Base-by-base conservation (phyloP, 2,797 vertebrate genomes). In the Xenopus petersii region DNA sequence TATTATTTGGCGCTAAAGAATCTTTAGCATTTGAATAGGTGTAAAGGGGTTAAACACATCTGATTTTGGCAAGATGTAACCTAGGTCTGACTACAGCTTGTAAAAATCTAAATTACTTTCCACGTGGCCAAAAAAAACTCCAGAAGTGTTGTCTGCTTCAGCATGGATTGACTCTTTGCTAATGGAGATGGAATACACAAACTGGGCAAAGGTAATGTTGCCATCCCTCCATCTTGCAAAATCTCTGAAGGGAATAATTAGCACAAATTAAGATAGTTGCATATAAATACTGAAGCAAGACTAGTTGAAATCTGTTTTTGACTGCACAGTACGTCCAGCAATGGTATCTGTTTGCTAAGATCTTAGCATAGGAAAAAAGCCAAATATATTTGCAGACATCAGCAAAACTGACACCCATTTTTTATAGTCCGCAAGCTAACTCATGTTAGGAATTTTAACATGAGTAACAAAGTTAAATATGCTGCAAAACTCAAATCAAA, bases 351-450 rank as follows among this genome's bases (percentile, higher is more conserved):
- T 56, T 16, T 17, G 55, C 16, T 17, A 9, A 10, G 3, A 63
- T 47, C 17, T 56, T 36, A 17, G 51, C 17, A 30, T 36, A 10
- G 16, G 15, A 61, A 55, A 13, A 48, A 46, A 55, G 58, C 51
- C 48, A 69, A 26, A 47, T 9, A 49, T 33, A 36, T 59, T 42
- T 70, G 67, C 74, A 47, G 16, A 58, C 11, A 47, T 75, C 74
- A 65, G 74, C 67, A 65, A 61, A 64, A 55, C 12, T 24, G 54
- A 59, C 21, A 55, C 16, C 48, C 49, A 36, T 24, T 12, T 12
- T 56, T 69, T 21, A 21, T 21, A 21, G 21, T 21, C 21, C 1
- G 21, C 21, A 21, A 1, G 21, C 1, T 21, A 21, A 21, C 1
- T n/a, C n/a, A n/a, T n/a, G n/a, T 21, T 21, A 21, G 21, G 21